Conservation (phyloP, 2,797 vertebrate genomes). For the Periparus ater region DNA sequence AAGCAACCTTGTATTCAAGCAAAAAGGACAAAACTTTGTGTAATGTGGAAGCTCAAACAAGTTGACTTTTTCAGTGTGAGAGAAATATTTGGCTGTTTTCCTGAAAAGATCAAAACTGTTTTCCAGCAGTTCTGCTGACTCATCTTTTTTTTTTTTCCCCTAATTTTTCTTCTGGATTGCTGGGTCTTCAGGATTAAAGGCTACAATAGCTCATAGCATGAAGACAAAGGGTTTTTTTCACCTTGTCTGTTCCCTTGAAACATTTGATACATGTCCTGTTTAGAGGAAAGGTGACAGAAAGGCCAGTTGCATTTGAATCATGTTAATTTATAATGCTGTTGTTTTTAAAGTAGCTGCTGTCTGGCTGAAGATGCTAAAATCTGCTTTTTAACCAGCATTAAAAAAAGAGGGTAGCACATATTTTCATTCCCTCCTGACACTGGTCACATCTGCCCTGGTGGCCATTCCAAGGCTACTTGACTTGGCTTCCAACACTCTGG, state of each 20-base stretch:
- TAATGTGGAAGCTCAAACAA: background rate
- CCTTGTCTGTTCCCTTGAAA: background rate
- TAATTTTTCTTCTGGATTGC: background rate
- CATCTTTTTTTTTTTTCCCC: background rate
- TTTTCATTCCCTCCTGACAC: background rate
- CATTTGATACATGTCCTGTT: background rate
- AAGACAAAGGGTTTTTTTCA: background rate
- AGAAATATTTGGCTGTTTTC: background rate
- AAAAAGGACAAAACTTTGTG: background rate
- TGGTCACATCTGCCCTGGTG: background rate
- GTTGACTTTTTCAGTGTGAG: background rate
- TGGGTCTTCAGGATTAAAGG: background rate
- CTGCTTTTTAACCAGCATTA: background rate
- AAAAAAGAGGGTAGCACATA: background rate
- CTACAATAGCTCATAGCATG: background rate
- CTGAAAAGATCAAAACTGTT: background rate
- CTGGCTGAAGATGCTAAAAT: background rate
- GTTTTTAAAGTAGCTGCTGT: background rate
- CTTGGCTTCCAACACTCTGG: background rate
- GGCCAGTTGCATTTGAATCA: background rate
- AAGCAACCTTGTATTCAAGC: background rate
- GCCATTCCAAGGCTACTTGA: background rate
- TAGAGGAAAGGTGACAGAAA: background rate
- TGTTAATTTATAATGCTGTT: background rate
- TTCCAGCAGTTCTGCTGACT: background rate